These are phyloP conservation scores for Paracentrotus lividus DNA, from an alignment of 53 echinoderm and acorn worm genomes.

Conservation along the genomic window DNA sequence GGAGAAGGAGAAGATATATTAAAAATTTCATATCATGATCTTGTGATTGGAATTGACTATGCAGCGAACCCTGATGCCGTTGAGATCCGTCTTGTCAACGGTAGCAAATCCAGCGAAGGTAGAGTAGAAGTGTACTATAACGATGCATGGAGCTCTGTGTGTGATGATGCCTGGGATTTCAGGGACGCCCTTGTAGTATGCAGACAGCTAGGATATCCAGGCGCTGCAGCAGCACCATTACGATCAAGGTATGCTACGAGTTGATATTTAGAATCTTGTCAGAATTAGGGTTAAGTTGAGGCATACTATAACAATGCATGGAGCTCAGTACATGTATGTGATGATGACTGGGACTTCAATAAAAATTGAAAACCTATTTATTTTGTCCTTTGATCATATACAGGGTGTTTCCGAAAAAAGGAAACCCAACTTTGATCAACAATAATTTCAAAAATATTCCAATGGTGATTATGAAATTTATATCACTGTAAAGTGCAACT, in stretches of 20 bases:
- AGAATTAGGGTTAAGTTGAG: background rate
- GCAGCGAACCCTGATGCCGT: conserved; percentile 42
- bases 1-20: too few species aligned
- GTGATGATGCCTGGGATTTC: conserved; percentile 63
- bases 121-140: conserved; percentile 53
- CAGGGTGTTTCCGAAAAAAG: too few species aligned
- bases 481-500: too few species aligned
- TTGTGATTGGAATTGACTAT: background rate
- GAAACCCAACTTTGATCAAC: too few species aligned
- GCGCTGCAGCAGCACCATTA: conserved; percentile 34
- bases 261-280: background rate
- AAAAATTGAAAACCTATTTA: too few species aligned
- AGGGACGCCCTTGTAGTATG: conserved; percentile 61
- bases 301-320: too few species aligned
- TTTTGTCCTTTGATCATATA: too few species aligned
- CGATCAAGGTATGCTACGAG: conserved; percentile 63
- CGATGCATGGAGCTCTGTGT: conserved; percentile 49
- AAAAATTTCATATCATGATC: too few species aligned
- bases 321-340: too few species aligned
- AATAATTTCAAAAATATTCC: too few species aligned
- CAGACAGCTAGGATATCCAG: conserved; percentile 36
- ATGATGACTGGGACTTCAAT: too few species aligned
- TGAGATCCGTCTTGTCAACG: conserved; percentile 49
- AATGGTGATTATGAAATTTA: too few species aligned
- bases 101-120: conserved; percentile 27